Percentiles rank a stretch among this genome's conserved stretches.
phyloP scores from a whole-genome alignment of 2,797 vertebrate species.

The Bovichtus diacanthus region DNA sequence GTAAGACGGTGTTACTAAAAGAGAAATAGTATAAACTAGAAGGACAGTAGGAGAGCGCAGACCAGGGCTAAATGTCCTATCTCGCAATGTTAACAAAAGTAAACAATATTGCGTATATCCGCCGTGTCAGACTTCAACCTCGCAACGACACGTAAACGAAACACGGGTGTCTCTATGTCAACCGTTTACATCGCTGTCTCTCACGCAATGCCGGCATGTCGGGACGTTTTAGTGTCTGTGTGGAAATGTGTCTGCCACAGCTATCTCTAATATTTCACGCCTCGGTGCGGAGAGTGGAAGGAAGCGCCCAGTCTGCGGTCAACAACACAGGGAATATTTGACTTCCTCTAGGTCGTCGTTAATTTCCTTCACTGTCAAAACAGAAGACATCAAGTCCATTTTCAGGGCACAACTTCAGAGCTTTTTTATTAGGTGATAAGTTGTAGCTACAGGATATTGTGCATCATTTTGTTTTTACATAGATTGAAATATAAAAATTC shows the following conservation, averaged over 20 bases:
- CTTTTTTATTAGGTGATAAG: neutral
- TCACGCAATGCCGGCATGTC: conserved; percentile 52
- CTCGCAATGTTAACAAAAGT: no score
- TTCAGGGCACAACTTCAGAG: no score
- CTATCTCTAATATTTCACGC: conserved; percentile 80
- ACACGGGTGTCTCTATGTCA: conserved; percentile 61
- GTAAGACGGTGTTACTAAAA: no score
- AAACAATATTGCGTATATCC: no score
- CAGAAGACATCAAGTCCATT: conserved; percentile 35
- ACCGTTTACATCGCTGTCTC: conserved; percentile 57
- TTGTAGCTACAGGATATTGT: neutral
- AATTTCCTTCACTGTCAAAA: conserved; percentile 32
- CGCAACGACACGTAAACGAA: conserved; percentile 26
- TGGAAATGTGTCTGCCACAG: conserved; percentile 68
- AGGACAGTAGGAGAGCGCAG: no score
- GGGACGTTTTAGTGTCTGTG: conserved; percentile 42
- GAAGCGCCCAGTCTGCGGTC: conserved; percentile 40
- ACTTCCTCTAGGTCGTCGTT: conserved; percentile 51
- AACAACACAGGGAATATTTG: conserved; percentile 35
- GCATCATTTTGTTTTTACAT: no score
- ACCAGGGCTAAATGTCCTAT: no score
- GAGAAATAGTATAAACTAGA: no score
- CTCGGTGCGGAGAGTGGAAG: conserved; percentile 57
- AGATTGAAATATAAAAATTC: no score
- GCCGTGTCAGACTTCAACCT: conserved; percentile 5